These are phyloP conservation scores for Muscicapa striata DNA, from an alignment of 2,797 vertebrate genomes.

Conservation along the genomic window DNA sequence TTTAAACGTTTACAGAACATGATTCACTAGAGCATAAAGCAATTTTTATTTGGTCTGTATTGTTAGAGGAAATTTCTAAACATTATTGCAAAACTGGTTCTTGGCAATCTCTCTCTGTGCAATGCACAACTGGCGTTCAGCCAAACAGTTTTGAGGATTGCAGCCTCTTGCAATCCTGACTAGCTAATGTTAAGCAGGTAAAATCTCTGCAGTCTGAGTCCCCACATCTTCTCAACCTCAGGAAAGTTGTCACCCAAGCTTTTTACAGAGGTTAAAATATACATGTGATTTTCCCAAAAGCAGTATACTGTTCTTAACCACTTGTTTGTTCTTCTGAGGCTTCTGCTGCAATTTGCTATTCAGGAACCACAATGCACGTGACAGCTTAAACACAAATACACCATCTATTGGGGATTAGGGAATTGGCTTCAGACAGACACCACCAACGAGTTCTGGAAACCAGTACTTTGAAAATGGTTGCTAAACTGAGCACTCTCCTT, in stretches of 20 bases:
- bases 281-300: neutral
- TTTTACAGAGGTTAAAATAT: neutral
- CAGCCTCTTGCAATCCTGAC: neutral
- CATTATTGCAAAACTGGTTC: constrained; percentile 43
- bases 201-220: neutral
- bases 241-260: neutral
- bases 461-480: neutral
- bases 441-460: neutral
- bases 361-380: neutral
- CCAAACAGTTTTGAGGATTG: constrained; percentile 21
- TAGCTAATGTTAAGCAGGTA: neutral
- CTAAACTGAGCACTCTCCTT: neutral
- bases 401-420: neutral
- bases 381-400: neutral
- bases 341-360: neutral
- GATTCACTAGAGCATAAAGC: neutral
- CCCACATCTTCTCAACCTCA: neutral
- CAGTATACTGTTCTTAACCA: neutral
- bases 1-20: neutral
- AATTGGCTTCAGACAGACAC: neutral
- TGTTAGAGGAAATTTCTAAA: constrained; percentile 26
- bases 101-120: neutral
- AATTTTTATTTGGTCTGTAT: neutral
- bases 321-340: neutral
- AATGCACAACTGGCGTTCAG: neutral